Evolutionary conservation across 2,888 invertebrate species (phyloP), one percentile per base, ranked within the genome.

Genomic region (Rhamnusium bicolor): DNA sequence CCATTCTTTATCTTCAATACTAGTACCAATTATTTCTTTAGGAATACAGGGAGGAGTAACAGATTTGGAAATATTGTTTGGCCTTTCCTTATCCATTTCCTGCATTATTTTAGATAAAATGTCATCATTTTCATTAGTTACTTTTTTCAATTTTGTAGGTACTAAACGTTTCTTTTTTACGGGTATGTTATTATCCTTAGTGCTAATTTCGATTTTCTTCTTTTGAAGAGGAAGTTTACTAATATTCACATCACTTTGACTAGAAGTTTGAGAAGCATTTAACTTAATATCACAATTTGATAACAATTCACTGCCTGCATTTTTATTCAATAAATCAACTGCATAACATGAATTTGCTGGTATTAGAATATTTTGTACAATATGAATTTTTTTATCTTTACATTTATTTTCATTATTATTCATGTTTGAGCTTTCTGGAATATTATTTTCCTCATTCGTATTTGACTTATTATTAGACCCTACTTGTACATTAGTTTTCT

Each of bases 71-170:
- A 5, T 5, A 19, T 18, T 0, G 16, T 72, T 69, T 1, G 77
- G 73, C 24, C 68, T 75, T 14, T 61, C 69, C 60, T 73, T 79
- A n/a, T 69, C 73, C 80, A 81, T 81, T 8, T 70, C 74, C 18
- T 73, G 46, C 69, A 81, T 72, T 58, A 81, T 79, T 72, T 75
- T 66, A 5, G 77, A 78, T 16, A 80, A 54, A 60, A 81, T 71
- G 66, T 81, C 79, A 66, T 70, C 21, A 62, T 18, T 24, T n/a
- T 19, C 12, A 6, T 46, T 19, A 7, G n/a, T 40, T 2, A 12
- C 4, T n/a, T 46, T 46, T 63, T 7, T 16, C 21, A 14, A 18
- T 58, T 56, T 58, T 2, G 12, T 4, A 27, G 18, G 14, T 2
- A 16, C 18, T 18, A 18, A 16, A n/a, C 46, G 40, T 14, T 46